These are phyloP conservation scores for Gadopsis bispinosus DNA, from an alignment of 2,797 vertebrate genomes.

Conservation along the genomic window DNA sequence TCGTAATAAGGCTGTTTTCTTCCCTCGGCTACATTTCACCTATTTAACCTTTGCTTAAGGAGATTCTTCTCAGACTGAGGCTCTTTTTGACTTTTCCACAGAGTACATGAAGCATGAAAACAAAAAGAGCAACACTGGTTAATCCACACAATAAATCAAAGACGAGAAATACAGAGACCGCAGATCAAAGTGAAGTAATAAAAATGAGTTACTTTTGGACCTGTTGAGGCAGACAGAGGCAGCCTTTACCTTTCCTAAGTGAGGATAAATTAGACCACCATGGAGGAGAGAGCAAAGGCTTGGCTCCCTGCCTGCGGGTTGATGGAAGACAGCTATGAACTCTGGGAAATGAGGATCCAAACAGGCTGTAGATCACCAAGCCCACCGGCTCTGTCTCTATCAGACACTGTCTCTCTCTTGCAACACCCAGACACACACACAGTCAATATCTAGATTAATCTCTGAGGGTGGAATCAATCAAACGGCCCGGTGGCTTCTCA, in stretches of 20 bases:
- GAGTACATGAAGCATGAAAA: conserved; percentile 19
- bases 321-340: conserved; percentile 79
- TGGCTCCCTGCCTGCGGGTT: conserved; percentile 68
- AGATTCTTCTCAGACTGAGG: conserved; percentile 26
- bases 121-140: conserved; percentile 19
- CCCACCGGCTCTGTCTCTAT: conserved; percentile 65
- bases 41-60: conserved; percentile 59
- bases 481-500: conserved; percentile 39
- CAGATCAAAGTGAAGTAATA: conserved; percentile 50
- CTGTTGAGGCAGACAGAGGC: conserved; percentile 56
- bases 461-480: conserved; percentile 80
- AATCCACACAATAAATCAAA: conserved; percentile 45
- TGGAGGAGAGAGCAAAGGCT: conserved; percentile 52
- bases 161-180: conserved; percentile 20
- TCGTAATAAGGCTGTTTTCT: conserved; percentile 51
- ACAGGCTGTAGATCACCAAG: conserved; percentile 80
- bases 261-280: conserved; percentile 69
- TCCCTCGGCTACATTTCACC: conserved; percentile 41
- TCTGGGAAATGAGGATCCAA: conserved; percentile 82
- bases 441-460: conserved; percentile 79
- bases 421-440: conserved; percentile 43
- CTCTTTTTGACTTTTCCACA: conserved; percentile 3
- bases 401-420: conserved; percentile 49
- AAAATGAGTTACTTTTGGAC: conserved; percentile 46
- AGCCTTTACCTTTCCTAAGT: conserved; percentile 64